These are phyloP conservation scores for Linurgus olivaceus DNA, from an alignment of 2,797 vertebrate species.

Conservation along the genomic window DNA sequence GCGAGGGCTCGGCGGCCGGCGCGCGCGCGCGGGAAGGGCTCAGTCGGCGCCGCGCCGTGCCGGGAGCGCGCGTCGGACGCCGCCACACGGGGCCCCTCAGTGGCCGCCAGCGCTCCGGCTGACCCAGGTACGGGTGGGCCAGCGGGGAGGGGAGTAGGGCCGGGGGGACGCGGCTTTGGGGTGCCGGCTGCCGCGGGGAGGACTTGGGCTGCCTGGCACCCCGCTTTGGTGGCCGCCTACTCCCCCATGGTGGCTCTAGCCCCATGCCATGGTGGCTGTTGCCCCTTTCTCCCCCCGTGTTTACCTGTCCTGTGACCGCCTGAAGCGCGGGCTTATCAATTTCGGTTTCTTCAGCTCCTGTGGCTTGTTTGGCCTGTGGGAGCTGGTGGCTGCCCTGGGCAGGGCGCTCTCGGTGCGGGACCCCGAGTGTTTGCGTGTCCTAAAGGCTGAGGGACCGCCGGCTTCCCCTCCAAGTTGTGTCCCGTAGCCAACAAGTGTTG, in stretches of 20 bases:
- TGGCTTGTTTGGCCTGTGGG: neutral
- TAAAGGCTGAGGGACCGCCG: accelerated
- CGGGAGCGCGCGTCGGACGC: neutral
- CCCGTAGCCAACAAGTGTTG: neutral
- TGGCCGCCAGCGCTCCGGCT: neutral
- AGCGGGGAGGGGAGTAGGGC: neutral
- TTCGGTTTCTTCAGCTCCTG: accelerated
- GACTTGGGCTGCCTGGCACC: neutral
- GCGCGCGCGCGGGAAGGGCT: neutral
- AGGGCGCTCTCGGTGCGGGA: accelerated
- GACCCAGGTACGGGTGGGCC: neutral
- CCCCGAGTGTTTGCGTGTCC: accelerated
- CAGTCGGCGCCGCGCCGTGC: neutral
- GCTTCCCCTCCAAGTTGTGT: accelerated
- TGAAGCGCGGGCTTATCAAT: accelerated
- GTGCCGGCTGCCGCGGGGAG: neutral
- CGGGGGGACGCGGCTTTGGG: too few species aligned
- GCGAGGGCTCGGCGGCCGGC: accelerated
- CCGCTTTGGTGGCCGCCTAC: accelerated
- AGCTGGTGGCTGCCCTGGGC: accelerated
- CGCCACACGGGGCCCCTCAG: neutral
- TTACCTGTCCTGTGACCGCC: neutral
- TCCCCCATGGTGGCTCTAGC: accelerated
- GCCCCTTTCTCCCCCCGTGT: accelerated
- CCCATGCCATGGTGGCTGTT: accelerated